A percentile compares a stretch with the other conserved stretches of the same genome.
These are phyloP conservation scores for Melinaea menophilus DNA, from an alignment of 2,888 invertebrate genomes.

Conservation along the genomic window DNA sequence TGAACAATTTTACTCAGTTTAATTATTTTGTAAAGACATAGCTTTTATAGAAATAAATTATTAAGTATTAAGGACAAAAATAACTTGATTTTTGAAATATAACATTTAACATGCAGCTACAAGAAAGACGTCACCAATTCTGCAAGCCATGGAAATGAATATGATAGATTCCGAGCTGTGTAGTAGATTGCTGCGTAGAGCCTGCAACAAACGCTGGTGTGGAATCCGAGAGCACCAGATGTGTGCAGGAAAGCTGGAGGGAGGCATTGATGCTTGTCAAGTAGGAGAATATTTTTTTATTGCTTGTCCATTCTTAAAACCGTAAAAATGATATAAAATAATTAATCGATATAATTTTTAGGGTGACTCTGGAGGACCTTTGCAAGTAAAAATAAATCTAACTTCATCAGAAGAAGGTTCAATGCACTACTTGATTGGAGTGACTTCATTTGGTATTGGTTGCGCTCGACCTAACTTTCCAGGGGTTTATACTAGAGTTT, in stretches of 20 bases:
- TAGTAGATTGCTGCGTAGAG: slow-evolving; percentile 27
- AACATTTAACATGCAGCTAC: slow-evolving; percentile 9
- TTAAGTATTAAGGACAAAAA: no score
- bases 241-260: slow-evolving; percentile 34
- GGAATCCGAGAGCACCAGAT: slow-evolving; percentile 32
- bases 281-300: slow-evolving; percentile 17
- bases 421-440: slow-evolving; percentile 54
- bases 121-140: slow-evolving; percentile 20
- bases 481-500: slow-evolving; percentile 56
- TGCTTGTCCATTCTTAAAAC: no score
- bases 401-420: slow-evolving; percentile 35
- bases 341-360: slow-evolving; percentile 38
- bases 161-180: slow-evolving; percentile 35
- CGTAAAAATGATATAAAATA: no score
- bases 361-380: slow-evolving; percentile 86
- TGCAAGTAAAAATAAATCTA: slow-evolving; percentile 61
- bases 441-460: slow-evolving; percentile 58
- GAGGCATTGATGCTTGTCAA: slow-evolving; percentile 35
- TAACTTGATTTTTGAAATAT: no score
- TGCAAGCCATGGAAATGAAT: slow-evolving; percentile 39
- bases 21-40: background rate
- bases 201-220: slow-evolving; percentile 37
- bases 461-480: slow-evolving; percentile 51
- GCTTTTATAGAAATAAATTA: background rate
- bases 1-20: background rate